Conservation (phyloP, 2,113 vertebrate species). For the Pelecanus crispus region DNA sequence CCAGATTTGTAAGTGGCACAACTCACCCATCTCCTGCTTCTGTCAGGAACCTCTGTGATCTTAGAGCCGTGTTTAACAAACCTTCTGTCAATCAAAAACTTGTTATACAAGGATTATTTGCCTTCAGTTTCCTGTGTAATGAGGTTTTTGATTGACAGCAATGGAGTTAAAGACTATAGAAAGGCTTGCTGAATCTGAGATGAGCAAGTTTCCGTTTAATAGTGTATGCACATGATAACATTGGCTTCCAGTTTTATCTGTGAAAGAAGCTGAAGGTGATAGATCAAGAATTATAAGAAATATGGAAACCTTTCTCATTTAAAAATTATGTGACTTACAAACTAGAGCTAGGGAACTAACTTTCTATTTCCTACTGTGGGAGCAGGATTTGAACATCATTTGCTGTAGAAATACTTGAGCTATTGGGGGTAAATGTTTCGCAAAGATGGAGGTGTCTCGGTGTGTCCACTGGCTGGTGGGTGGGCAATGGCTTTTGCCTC, state of each 20-base stretch:
- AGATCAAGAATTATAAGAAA: neutral
- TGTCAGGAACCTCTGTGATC: neutral
- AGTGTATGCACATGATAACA: neutral
- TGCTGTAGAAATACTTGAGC: neutral
- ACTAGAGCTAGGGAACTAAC: neutral
- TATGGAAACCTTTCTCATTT: neutral
- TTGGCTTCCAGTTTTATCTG: neutral
- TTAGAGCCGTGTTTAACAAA: slow-evolving; percentile 30
- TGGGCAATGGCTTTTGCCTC: neutral
- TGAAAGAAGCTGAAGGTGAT: neutral
- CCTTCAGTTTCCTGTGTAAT: slow-evolving; percentile 52
- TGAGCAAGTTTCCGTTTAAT: slow-evolving; percentile 11
- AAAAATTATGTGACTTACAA: neutral
- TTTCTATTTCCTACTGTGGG: neutral
- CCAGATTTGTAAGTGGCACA: neutral
- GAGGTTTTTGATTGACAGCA: slow-evolving; percentile 54
- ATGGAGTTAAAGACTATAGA: slow-evolving; percentile 7
- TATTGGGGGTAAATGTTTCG: neutral
- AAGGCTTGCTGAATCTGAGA: slow-evolving; percentile 38
- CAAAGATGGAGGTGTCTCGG: neutral
- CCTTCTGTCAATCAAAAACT: slow-evolving; percentile 40
- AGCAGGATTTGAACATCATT: neutral
- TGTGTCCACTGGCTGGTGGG: rapidly evolving
- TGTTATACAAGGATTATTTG: slow-evolving; percentile 56
- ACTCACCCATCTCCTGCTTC: neutral